phyloP scores from a whole-genome alignment of 2,888 invertebrate genomes.

The Oasisia sp. region DNA sequence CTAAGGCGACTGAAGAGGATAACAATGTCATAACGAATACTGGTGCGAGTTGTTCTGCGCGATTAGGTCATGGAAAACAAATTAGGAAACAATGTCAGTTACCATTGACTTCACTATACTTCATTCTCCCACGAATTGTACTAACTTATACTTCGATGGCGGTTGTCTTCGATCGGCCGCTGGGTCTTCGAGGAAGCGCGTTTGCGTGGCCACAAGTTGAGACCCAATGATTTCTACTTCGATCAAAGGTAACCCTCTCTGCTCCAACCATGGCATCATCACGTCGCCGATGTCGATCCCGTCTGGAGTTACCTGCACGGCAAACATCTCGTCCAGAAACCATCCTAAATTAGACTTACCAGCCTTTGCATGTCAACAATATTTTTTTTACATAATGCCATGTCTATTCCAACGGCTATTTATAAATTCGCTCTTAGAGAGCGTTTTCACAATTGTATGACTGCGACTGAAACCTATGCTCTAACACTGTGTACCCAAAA shows the following conservation, averaged over 20 bases:
- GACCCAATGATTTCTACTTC: conserved; percentile 45
- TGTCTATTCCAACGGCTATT: too few species aligned
- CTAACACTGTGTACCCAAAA: too few species aligned
- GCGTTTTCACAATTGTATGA: too few species aligned
- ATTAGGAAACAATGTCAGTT: neutral
- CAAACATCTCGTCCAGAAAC: too few species aligned
- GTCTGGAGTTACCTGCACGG: conserved; percentile 32
- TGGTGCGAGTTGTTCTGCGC: too few species aligned
- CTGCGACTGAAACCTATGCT: too few species aligned
- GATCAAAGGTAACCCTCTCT: conserved; percentile 62
- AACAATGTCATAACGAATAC: too few species aligned
- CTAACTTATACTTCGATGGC: conserved; percentile 36
- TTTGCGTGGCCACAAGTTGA: conserved; percentile 46
- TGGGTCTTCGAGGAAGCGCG: conserved; percentile 49
- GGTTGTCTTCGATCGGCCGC: conserved; percentile 29
- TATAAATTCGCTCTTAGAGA: too few species aligned
- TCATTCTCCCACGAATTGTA: neutral
- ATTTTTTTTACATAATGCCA: too few species aligned
- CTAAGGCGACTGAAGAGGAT: too few species aligned
- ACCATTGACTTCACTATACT: neutral
- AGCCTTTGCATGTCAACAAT: too few species aligned
- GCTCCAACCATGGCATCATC: conserved; percentile 64
- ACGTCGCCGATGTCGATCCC: conserved; percentile 50
- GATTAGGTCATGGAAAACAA: neutral
- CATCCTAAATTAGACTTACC: too few species aligned